These are phyloP conservation scores for Myotis vivesi DNA, from an alignment of 2,797 vertebrate genomes.

Conservation along the genomic window DNA sequence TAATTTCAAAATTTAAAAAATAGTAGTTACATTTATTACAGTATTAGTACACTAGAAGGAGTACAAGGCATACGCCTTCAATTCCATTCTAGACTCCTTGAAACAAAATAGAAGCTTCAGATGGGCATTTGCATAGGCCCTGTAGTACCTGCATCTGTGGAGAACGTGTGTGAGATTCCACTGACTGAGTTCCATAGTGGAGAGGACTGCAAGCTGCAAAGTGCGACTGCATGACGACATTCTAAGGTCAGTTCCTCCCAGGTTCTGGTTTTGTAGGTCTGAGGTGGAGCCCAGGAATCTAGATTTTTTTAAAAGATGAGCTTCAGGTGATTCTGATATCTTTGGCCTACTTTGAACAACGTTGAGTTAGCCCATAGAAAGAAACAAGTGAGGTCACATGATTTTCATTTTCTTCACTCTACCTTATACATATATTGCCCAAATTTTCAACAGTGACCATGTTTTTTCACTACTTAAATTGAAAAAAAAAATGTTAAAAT, in stretches of 20 bases:
- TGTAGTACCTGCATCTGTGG: not conserved
- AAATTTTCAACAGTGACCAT: not conserved
- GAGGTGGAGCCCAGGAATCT: not conserved
- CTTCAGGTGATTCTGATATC: not conserved
- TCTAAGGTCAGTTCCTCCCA: not conserved
- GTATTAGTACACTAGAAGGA: not conserved
- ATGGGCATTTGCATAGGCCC: not conserved
- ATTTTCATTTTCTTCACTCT: constrained; percentile 7
- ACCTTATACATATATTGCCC: not conserved
- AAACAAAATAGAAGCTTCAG: constrained; percentile 11
- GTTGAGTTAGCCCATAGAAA: not conserved
- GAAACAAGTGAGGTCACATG: not conserved
- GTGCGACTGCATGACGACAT: accelerated
- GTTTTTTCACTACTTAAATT: constrained; percentile 46
- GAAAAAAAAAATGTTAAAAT: not conserved
- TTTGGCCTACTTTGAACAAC: not conserved
- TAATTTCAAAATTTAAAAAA: not conserved
- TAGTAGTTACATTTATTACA: not conserved
- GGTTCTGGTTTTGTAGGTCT: not conserved
- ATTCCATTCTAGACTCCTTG: not conserved
- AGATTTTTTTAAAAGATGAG: not conserved
- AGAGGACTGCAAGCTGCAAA: not conserved
- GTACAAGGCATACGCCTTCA: not conserved
- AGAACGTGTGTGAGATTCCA: not conserved
- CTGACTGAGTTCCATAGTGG: not conserved